Evolutionary conservation across 2,797 vertebrate species (phyloP).

Genomic region (Sciaenops ocellatus): DNA sequence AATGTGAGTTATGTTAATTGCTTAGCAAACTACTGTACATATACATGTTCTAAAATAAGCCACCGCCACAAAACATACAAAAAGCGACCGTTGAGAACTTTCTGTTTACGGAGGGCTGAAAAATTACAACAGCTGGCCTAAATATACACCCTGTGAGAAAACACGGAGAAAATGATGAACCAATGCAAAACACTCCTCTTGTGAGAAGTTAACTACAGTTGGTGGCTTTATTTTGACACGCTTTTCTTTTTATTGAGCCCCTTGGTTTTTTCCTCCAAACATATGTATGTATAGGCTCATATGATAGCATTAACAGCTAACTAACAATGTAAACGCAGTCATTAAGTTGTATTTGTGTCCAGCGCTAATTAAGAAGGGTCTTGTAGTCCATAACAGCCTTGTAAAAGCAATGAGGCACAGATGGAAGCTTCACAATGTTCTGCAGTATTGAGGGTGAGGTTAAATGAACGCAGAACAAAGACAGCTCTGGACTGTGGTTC

Average conservation of each 20-base stretch:
- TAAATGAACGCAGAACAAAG: slow-evolving; percentile 67
- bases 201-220: slow-evolving; percentile 63
- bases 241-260: slow-evolving; percentile 69
- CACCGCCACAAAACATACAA: slow-evolving; percentile 68
- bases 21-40: slow-evolving; percentile 72
- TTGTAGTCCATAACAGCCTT: slow-evolving; percentile 75
- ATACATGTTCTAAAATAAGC: slow-evolving; percentile 75
- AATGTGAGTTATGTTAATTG: slow-evolving; percentile 79
- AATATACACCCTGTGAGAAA: slow-evolving; percentile 80
- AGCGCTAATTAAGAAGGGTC: slow-evolving; percentile 78
- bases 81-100: slow-evolving; percentile 51
- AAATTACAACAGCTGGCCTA: slow-evolving; percentile 64
- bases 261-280: slow-evolving; percentile 65
- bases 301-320: slow-evolving; percentile 66
- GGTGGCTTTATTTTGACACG: slow-evolving; percentile 70
- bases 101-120: slow-evolving; percentile 74
- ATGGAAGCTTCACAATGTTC: slow-evolving; percentile 68
- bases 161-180: slow-evolving; percentile 70
- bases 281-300: slow-evolving; percentile 70
- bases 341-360: slow-evolving; percentile 74
- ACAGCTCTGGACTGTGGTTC: slow-evolving; percentile 56
- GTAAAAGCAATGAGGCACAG: slow-evolving; percentile 81
- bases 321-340: slow-evolving; percentile 65
- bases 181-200: slow-evolving; percentile 47
- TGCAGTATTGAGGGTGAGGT: slow-evolving; percentile 60